Evolutionary conservation across 2,113 vertebrate genomes (phyloP).

Genomic region (Cryptomyrus ogoouensis): DNA sequence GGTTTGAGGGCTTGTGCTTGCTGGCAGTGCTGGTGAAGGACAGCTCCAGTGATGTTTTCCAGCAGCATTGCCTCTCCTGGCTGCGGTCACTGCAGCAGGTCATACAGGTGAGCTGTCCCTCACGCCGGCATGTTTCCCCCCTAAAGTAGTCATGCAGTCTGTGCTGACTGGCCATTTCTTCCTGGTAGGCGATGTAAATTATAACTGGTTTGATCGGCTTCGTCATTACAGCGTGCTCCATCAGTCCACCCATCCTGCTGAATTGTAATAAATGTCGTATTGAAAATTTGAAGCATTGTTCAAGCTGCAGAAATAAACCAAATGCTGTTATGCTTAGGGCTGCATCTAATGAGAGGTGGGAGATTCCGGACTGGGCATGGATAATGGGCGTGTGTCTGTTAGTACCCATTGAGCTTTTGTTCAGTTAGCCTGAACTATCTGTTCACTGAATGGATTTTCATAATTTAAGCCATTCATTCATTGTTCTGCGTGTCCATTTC

Average conservation of each 20-base stretch:
- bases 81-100: constrained; percentile 78
- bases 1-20: constrained; percentile 79
- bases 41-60: constrained; percentile 77
- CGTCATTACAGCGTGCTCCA: not conserved
- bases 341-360: not conserved
- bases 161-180: not conserved
- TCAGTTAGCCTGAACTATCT: not conserved
- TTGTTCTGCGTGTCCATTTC: not conserved
- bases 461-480: not conserved
- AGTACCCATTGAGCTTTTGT: not conserved
- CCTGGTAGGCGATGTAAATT: not conserved
- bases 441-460: not conserved
- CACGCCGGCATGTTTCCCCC: not conserved
- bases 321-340: not conserved
- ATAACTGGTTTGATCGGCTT: not conserved
- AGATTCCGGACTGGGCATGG: not conserved
- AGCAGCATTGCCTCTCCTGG: constrained; percentile 80
- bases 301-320: not conserved
- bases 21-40: constrained; percentile 78
- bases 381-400: not conserved
- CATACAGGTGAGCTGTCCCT: constrained; percentile 65
- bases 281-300: not conserved
- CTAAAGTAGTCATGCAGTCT: not conserved
- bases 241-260: not conserved
- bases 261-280: not conserved